Percentiles rank a stretch among this genome's conserved stretches.
Conservation (phyloP, 1,140 invertebrate genomes). For the Zelostemma sp. region DNA sequence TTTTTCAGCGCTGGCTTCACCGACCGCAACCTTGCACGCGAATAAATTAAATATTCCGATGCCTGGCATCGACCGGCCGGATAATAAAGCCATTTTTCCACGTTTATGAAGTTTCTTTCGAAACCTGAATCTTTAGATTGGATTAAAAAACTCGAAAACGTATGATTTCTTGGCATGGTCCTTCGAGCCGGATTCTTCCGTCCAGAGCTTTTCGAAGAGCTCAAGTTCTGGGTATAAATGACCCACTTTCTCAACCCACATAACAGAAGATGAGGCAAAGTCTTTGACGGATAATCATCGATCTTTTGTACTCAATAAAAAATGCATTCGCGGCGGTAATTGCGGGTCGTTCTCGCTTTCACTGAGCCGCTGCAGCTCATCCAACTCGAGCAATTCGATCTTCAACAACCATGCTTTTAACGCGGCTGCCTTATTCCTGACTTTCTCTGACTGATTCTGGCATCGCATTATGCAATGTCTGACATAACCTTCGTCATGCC, state of each 20-base stretch:
- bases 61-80: too few species aligned
- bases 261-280: too few species aligned
- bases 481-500: constrained; percentile 70
- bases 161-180: background rate
- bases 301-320: too few species aligned
- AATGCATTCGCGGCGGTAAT: constrained; percentile 8
- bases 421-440: constrained; percentile 45
- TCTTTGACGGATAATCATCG: too few species aligned
- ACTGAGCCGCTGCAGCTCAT: constrained; percentile 44
- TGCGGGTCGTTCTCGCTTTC: constrained; percentile 49
- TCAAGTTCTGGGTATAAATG: too few species aligned
- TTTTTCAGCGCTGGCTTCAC: constrained; percentile 31
- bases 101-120: too few species aligned
- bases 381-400: constrained; percentile 25
- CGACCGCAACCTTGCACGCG: constrained; percentile 36
- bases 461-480: constrained; percentile 66
- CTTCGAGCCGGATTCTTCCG: background rate
- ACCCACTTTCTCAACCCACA: too few species aligned
- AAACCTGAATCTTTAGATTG: too few species aligned
- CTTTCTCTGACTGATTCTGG: constrained; percentile 61
- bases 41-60: background rate
- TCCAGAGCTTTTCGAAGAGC: background rate
- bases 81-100: background rate
- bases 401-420: constrained; percentile 36
- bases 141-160: too few species aligned